Conservation (phyloP, 2,113 vertebrate species). For the Pachyramphus minor region DNA sequence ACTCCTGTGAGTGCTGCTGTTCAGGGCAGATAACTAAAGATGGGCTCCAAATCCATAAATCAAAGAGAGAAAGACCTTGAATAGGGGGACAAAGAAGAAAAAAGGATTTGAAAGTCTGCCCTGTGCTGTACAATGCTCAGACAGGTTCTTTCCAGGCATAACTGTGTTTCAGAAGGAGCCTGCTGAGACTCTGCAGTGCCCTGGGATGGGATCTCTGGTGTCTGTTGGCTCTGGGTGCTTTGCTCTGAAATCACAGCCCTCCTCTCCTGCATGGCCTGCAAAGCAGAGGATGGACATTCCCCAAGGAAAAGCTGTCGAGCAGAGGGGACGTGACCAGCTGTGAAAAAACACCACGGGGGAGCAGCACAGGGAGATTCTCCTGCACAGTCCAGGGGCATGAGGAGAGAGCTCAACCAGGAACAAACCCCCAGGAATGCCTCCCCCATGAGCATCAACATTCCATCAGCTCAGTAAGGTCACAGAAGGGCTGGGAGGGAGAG, state of each 20-base stretch:
- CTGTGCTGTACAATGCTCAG: background rate
- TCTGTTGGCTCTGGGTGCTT: background rate
- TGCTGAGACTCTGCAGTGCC: background rate
- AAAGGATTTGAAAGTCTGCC: background rate
- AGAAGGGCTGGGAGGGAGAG: background rate
- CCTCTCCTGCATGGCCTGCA: background rate
- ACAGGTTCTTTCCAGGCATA: background rate
- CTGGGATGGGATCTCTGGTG: background rate
- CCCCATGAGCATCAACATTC: rapidly evolving
- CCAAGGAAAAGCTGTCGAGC: background rate
- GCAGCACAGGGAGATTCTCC: background rate
- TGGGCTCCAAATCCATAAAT: slow-evolving; percentile 26
- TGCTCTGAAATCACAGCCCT: background rate
- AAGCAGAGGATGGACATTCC: background rate
- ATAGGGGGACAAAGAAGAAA: background rate
- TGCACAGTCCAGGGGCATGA: background rate
- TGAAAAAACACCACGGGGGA: background rate
- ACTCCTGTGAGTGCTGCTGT: background rate
- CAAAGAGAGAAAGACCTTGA: slow-evolving; percentile 1
- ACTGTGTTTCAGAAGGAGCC: background rate
- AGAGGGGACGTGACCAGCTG: background rate
- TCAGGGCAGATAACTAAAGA: slow-evolving; percentile 21
- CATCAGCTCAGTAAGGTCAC: background rate
- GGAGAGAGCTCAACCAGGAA: background rate
- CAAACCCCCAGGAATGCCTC: background rate